phyloP scores from a whole-genome alignment of 2,888 invertebrate species.

The Caenorhabditis wallacei region DNA sequence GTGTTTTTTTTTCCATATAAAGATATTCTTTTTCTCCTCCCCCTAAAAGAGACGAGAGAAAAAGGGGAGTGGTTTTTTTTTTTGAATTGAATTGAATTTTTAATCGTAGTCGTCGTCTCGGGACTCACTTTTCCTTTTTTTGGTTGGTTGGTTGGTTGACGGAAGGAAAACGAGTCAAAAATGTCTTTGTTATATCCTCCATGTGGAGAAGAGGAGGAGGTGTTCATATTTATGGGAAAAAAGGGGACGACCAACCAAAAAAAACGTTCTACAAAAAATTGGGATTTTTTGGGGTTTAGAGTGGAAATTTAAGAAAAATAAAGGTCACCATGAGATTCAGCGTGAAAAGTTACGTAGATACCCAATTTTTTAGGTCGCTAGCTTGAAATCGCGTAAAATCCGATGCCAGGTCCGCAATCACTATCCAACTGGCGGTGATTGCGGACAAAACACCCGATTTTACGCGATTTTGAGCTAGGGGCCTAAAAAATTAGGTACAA shows the following conservation, averaged over 20 bases:
- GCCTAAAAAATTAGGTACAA: too few relatives aligned
- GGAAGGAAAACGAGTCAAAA: not conserved
- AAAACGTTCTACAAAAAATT: too few relatives aligned
- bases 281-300: too few relatives aligned
- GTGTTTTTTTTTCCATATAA: too few relatives aligned
- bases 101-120: slow-evolving; percentile 50
- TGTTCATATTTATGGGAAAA: not conserved
- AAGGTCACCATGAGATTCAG: too few relatives aligned
- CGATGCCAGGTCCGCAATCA: too few relatives aligned
- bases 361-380: too few relatives aligned
- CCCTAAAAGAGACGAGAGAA: not conserved
- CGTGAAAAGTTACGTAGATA: too few relatives aligned
- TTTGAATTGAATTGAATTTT: slow-evolving; percentile 63
- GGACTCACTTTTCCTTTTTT: not conserved
- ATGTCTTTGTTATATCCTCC: not conserved
- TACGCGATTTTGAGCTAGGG: not conserved
- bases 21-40: not conserved
- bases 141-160: not conserved
- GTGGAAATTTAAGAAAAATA: too few relatives aligned
- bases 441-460: not conserved
- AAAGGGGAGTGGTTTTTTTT: slow-evolving; percentile 22
- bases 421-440: not conserved
- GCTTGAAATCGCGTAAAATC: too few relatives aligned
- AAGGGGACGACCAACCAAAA: too few relatives aligned
- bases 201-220: not conserved